phyloP scores from a whole-genome alignment of 2,113 vertebrate species.

The Paracanthobrama guichenoti region DNA sequence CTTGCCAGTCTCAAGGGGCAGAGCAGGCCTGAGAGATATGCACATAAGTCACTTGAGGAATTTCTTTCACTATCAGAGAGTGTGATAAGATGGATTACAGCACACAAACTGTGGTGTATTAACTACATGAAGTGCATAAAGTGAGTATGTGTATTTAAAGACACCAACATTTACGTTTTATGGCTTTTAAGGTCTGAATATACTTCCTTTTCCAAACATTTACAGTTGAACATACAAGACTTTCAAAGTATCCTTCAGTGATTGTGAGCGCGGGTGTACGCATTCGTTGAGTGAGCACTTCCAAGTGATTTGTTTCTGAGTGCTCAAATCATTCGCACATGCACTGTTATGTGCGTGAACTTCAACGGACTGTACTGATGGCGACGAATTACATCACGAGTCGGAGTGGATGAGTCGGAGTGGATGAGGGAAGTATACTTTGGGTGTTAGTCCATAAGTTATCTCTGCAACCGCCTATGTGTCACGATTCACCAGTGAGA shows the following conservation, averaged over 20 bases:
- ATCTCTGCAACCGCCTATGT: no score
- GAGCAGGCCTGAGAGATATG: not conserved
- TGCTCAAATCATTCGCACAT: not conserved
- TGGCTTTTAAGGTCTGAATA: not conserved
- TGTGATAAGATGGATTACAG: not conserved
- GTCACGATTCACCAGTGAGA: no score
- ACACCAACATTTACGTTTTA: not conserved
- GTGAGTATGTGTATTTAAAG: not conserved
- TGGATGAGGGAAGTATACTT: no score
- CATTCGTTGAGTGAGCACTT: not conserved
- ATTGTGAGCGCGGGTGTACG: not conserved
- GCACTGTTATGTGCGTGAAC: no score
- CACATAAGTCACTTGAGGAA: slow-evolving; percentile 17
- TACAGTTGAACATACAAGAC: not conserved
- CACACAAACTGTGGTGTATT: not conserved
- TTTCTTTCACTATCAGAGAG: not conserved
- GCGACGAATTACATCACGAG: no score
- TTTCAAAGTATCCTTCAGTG: not conserved
- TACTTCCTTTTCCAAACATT: not conserved
- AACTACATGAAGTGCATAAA: not conserved
- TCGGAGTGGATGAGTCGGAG: no score
- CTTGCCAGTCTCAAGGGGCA: not conserved
- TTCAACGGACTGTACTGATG: no score
- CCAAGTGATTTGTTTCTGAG: not conserved
- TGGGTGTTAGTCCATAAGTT: no score